Evolutionary conservation across 2,888 invertebrate species (phyloP), one percentile per base, ranked within the genome.

Genomic region (Leptarthrus brevirostris): DNA sequence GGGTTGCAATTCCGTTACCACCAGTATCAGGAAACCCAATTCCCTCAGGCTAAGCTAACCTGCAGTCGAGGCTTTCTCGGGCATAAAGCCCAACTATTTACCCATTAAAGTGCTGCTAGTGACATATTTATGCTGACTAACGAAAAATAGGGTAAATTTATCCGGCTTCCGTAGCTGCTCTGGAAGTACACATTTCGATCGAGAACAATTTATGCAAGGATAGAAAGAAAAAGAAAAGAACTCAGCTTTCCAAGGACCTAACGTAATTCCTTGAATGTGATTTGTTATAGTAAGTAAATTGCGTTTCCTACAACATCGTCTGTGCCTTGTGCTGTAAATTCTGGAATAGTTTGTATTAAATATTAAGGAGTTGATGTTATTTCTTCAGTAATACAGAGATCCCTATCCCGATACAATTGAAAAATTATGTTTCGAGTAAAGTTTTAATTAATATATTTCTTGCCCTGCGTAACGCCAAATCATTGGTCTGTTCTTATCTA

Each of bases 121-220:
- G 64, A 44, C 64, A 64, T 64, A 64, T 64, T 64, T 64, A 64
- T 64, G 44, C 47, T 64, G 64, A 47, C 64, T 47, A 64, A 40
- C 64, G 64, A 44, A 64, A 64, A 64, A 64, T 24, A 44, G 44
- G 64, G 44, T 40, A 47, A 64, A 64, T 64, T 64, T 64, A 64
- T 64, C 64, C 64, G 3, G 30, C 4, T 18, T 40, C 44, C 26
- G 5, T 14, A 44, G 24, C 44, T 64, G 64, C 22, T 64, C 8
- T 49, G 49, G 49, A 16, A 22, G 44, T 14, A 22, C 64, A 64
- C 24, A 44, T 64, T 64, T 64, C 64, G 44, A 64, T 64, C 18
- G 64, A 24, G 14, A 47, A n/a, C 18, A 10, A 36, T 40, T 44
- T 44, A 64, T 44, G 44, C 40, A 44, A 20, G 22, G 12, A 10